A percentile compares a stretch with the other conserved stretches of the same genome.
Evolutionary conservation across 2,888 invertebrate species (phyloP).

Genomic region (Trissolcus brochymenae): DNA sequence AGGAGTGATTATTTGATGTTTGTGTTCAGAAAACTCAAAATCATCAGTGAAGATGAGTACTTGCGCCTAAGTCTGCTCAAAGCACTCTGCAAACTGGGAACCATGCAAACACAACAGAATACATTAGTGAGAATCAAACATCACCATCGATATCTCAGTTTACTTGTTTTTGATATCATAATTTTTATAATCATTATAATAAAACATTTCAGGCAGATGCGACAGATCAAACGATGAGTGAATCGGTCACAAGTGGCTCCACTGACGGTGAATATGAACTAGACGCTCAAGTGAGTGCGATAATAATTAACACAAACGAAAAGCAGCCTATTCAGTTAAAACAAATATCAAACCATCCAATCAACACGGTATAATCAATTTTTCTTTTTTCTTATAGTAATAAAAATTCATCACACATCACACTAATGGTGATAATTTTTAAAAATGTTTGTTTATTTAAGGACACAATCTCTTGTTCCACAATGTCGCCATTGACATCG

Average conservation of each 20-base stretch:
- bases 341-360: too few species aligned
- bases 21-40: slow-evolving; percentile 66
- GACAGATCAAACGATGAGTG: slow-evolving; percentile 69
- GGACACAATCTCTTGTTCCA: slow-evolving; percentile 42
- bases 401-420: too few species aligned
- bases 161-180: too few species aligned
- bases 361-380: too few species aligned
- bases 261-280: slow-evolving; percentile 71
- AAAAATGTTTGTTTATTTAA: background rate
- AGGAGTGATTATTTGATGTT: slow-evolving; percentile 67
- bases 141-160: too few species aligned
- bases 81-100: slow-evolving; percentile 65
- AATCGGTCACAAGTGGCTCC: slow-evolving; percentile 66
- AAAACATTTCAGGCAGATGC: slow-evolving; percentile 8
- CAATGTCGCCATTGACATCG: slow-evolving; percentile 61
- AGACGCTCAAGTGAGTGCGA: slow-evolving; percentile 58
- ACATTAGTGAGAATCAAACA: slow-evolving; percentile 61
- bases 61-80: slow-evolving; percentile 66
- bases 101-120: slow-evolving; percentile 63
- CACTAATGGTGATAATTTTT: too few species aligned
- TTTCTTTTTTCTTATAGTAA: too few species aligned
- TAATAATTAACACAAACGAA: slow-evolving; percentile 59
- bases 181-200: too few species aligned
- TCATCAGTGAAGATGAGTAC: slow-evolving; percentile 69
- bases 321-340: slow-evolving; percentile 60